Base-by-base conservation (phyloP, 1,140 invertebrate species). In the Venustaconcha ellipsiformis region DNA sequence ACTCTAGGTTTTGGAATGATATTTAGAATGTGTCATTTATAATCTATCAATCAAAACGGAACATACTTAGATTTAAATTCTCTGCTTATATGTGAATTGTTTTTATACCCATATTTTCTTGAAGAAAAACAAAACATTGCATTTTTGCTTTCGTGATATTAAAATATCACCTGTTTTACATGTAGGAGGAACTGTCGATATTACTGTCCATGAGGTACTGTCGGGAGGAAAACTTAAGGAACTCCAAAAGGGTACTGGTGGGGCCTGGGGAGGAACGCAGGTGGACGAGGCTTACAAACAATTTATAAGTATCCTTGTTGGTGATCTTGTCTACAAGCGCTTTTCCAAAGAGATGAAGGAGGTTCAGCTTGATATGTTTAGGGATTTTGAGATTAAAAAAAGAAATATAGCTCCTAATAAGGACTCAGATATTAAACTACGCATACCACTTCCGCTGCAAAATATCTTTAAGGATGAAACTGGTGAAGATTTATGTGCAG, bases 121-220 rank as follows among this genome's bases (percentile, higher is more conserved):
- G 23, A 23, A 30, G 2, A 30, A 30, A 2, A 30, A 30, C 26
- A 30, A 30, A 2, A 14, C 11, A 5, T 62, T 13, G 3, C 59
- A 12, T 0, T 62, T n/a, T 4, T 11, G 8, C 6, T 18, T 62
- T 23, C 18, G 6, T 8, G 23, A 62, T n/a, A 62, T 18, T 62
- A 5, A 5, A n/a, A n/a, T n/a, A 62, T 23, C 8, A 18, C 5
- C 0, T 48, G 0, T 48, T n/a, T 4, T 30, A 1, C 26, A 23
- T 67, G 5, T 30, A 74, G 72, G 72, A 68, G 72, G 72, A 14
- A 74, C 72, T 68, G 60, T 67, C 56, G 72, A 74, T 57, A 68
- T 74, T 14, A 74, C 72, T 13, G 59, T 74, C 11, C 72, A 74
- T 20, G 17, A 74, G 63, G 58, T 67, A 2, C 17, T 30, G 18